Percentiles rank a stretch among this genome's conserved stretches.
These are phyloP conservation scores for Scaptomyza montana DNA, from an alignment of 1,140 invertebrate genomes.

Conservation along the genomic window DNA sequence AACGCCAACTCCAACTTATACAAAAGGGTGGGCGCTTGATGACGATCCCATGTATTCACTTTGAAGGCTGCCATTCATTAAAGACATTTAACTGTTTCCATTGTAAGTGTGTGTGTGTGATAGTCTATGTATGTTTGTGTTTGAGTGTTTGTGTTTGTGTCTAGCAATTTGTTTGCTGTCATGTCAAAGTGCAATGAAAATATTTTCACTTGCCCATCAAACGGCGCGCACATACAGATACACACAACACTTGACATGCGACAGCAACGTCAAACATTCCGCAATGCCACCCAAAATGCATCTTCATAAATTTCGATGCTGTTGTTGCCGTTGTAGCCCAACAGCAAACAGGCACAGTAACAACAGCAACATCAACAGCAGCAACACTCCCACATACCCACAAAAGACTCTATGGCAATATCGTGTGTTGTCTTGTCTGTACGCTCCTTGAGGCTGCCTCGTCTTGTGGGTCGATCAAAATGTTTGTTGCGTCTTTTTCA, in stretches of 20 bases:
- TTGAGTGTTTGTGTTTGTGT: slow-evolving; percentile 33
- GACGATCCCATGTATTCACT: slow-evolving; percentile 70
- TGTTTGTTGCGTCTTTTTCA: slow-evolving; percentile 71
- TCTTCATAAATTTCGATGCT: slow-evolving; percentile 75
- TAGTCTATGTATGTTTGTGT: background rate
- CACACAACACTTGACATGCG: slow-evolving; percentile 69
- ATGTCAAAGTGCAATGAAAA: slow-evolving; percentile 82
- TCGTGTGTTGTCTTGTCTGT: slow-evolving; percentile 73
- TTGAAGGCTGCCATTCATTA: slow-evolving; percentile 79
- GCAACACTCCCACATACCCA: slow-evolving; percentile 76
- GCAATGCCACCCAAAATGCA: slow-evolving; percentile 79
- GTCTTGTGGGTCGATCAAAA: slow-evolving; percentile 74
- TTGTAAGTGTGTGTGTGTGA: slow-evolving; percentile 35
- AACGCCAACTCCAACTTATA: slow-evolving; percentile 15
- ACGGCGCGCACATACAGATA: slow-evolving; percentile 30
- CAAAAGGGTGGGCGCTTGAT: slow-evolving; percentile 60
- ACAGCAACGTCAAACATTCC: slow-evolving; percentile 78
- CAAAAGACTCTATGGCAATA: slow-evolving; percentile 55
- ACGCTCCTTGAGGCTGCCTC: slow-evolving; percentile 69
- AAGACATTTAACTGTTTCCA: slow-evolving; percentile 62
- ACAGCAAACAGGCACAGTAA: slow-evolving; percentile 33
- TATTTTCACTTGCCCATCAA: slow-evolving; percentile 72
- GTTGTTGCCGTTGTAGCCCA: slow-evolving; percentile 27
- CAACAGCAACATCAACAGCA: slow-evolving; percentile 34
- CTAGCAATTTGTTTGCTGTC: slow-evolving; percentile 77